phyloP scores from a whole-genome alignment of 2,113 vertebrate species.

The Albula glossodonta region DNA sequence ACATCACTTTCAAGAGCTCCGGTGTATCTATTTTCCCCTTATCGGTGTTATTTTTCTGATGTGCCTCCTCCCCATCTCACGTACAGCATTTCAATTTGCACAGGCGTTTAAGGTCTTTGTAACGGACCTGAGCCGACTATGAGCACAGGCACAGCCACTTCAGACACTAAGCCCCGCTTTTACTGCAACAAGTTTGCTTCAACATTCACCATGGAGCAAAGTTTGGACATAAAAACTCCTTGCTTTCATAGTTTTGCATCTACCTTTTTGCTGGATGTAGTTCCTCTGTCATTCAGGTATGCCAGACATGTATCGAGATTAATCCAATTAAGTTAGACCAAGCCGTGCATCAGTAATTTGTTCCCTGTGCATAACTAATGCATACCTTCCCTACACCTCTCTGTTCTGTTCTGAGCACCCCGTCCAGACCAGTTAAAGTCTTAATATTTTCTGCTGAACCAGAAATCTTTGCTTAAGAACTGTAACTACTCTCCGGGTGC shows the following conservation, averaged over 20 bases:
- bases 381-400: not conserved
- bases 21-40: not conserved
- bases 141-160: not conserved
- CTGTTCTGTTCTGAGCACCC: not conserved
- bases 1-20: not conserved
- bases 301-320: too few relatives aligned
- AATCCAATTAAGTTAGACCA: not conserved
- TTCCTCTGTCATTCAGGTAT: not conserved
- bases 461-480: not conserved
- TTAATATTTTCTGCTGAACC: not conserved
- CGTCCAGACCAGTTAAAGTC: not conserved
- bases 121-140: not conserved
- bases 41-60: not conserved
- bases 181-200: not conserved
- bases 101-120: not conserved
- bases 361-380: not conserved
- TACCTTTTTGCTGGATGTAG: not conserved
- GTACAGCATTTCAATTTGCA: slow-evolving; percentile 19
- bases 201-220: not conserved
- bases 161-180: not conserved
- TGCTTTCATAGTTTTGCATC: not conserved
- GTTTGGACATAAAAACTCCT: not conserved
- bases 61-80: slow-evolving; percentile 1
- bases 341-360: not conserved
- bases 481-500: not conserved